A percentile compares a stretch with the other conserved stretches of the same genome.
These are phyloP conservation scores for Girardinichthys multiradiatus DNA, from an alignment of 2,113 vertebrate species.

Conservation along the genomic window DNA sequence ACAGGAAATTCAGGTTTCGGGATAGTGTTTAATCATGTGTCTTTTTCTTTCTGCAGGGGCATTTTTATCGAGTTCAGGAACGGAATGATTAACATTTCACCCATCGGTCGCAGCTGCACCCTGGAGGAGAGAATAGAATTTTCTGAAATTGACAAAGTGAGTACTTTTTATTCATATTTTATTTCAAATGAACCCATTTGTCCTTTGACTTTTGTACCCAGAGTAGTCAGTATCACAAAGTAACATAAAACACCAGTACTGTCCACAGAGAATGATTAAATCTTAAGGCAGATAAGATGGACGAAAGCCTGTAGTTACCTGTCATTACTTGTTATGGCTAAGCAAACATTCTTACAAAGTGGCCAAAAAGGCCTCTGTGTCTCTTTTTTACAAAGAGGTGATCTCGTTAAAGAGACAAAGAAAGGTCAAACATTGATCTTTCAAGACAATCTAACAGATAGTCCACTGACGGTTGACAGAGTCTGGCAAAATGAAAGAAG, in stretches of 20 bases:
- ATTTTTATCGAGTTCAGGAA: conserved; percentile 99
- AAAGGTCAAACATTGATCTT: conserved; percentile 33
- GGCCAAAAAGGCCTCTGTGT: neutral
- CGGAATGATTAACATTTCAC: conserved; percentile 95
- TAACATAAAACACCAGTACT: neutral
- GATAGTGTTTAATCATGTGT: rapidly evolving
- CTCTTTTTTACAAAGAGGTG: neutral
- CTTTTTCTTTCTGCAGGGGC: conserved; percentile 79
- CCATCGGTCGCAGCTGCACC: conserved; percentile 95
- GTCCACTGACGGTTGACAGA: conserved; percentile 34
- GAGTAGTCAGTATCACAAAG: neutral
- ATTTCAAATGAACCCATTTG: neutral
- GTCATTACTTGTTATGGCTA: neutral
- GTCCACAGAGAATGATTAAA: neutral
- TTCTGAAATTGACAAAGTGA: conserved; percentile 95
- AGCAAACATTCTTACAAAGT: neutral
- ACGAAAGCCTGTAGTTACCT: neutral
- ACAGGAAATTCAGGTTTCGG: neutral
- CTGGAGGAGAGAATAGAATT: conserved; percentile 93
- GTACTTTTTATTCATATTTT: neutral
- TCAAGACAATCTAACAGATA: conserved; percentile 33
- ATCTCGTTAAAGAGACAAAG: conserved; percentile 3
- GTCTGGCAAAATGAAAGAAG: conserved; percentile 3
- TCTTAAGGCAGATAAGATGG: neutral
- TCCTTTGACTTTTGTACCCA: neutral